These are phyloP conservation scores for Tretioscincus oriximinensis DNA, from an alignment of 2,113 vertebrate genomes.

Conservation along the genomic window DNA sequence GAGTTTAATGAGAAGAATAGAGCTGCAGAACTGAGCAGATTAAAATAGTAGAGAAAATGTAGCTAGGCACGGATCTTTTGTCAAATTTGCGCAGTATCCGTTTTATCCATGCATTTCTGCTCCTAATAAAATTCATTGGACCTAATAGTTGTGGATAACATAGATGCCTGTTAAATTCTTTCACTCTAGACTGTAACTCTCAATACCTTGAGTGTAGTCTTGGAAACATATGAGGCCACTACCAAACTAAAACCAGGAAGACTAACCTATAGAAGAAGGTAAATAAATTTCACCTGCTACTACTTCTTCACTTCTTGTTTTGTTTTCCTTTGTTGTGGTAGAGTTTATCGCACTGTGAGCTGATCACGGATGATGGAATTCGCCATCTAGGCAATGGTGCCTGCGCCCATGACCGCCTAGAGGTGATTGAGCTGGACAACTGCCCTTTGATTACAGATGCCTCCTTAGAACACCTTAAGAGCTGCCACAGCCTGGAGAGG, in stretches of 20 bases:
- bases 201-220: background rate
- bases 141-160: background rate
- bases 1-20: too few species aligned
- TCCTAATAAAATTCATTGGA: background rate
- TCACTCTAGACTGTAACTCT: background rate
- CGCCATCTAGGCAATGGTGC: slow-evolving; percentile 94
- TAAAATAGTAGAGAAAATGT: too few species aligned
- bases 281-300: background rate
- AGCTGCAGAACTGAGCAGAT: too few species aligned
- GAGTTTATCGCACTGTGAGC: slow-evolving; percentile 97
- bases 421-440: slow-evolving; percentile 98
- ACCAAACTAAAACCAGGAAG: too few species aligned
- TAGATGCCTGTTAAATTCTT: background rate
- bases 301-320: background rate
- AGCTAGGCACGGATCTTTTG: background rate
- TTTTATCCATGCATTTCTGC: background rate
- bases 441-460: slow-evolving; percentile 97
- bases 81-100: background rate
- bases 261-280: too few species aligned
- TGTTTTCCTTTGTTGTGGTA: slow-evolving; percentile 49
- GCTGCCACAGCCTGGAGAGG: slow-evolving; percentile 94
- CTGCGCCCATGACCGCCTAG: slow-evolving; percentile 93
- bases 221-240: background rate
- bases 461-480: slow-evolving; percentile 97
- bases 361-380: slow-evolving; percentile 97